Base-by-base conservation (phyloP, 2,888 invertebrate genomes). In the Dromius quadrimaculatus region DNA sequence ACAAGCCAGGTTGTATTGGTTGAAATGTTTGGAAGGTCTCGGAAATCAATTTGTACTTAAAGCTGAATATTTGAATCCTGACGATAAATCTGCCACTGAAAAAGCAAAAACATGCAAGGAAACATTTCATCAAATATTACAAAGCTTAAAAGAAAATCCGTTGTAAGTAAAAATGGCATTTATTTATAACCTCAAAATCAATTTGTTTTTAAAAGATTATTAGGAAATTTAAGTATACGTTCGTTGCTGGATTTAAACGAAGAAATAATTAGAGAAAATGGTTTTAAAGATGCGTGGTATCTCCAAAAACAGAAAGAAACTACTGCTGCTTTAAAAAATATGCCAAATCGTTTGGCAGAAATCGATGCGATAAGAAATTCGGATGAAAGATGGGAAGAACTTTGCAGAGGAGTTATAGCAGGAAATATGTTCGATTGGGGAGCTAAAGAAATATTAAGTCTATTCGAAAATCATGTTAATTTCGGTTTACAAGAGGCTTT, bases 401-500 rank as follows among this genome's bases (percentile, higher is more conserved):
- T 91, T 38, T 86, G 88, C 72, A 85, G 85, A 75, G 91, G 91
- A 38, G 85, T 90, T n/a, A 80, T 91, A 74, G 90, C 90, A 77
- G 89, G 97, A 17, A 98, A 98, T 82, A 95, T 98, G 84, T 98
- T 98, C 84, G 98, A 98, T 82, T 97, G 97, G 95, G 98, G 98
- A 63, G 97, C 98, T 1, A 91, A 92, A 81, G 95, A 95, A 78
- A 93, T 96, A 1, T 90, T 92, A 13, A 87, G 89, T 76, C 89
- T 97, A 74, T 86, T 98, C 84, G 92, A 95, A 81, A 86, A 86
- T 20, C 86, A 88, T 20, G 85, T 85, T 74, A 77, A 83, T 65
- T 93, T 97, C 84, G 93, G 93, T 57, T 90, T 98, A 73, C 85
- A 88, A 75, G 91, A 95, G 79, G 97, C 97, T 2, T 84, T 92